A percentile compares a stretch with the other conserved stretches of the same genome.
Conservation (phyloP, 2,113 vertebrate genomes). For the Coryphaenoides rupestris region DNA sequence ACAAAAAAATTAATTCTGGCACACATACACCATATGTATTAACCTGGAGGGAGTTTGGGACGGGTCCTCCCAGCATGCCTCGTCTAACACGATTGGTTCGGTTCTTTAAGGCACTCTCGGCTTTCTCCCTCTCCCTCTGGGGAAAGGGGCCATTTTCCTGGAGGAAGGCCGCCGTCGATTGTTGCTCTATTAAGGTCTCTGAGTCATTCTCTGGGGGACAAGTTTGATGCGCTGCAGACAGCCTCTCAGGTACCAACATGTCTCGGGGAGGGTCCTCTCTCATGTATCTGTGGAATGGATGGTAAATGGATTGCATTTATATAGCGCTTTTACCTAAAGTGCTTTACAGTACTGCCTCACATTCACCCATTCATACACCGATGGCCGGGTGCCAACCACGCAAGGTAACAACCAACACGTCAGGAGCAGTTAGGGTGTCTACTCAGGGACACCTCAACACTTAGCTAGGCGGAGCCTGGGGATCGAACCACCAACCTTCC, state of each 20-base stretch:
- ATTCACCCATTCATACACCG: no score
- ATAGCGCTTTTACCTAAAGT: no score
- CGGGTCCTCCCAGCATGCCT: constrained; percentile 82
- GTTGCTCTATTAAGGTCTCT: constrained; percentile 48
- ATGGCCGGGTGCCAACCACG: no score
- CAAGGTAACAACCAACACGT: no score
- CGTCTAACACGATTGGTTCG: constrained; percentile 72
- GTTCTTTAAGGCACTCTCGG: constrained; percentile 60
- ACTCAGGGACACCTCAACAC: no score
- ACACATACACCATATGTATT: no score
- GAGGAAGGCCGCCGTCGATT: background rate
- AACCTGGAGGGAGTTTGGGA: constrained; percentile 74
- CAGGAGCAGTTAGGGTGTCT: no score
- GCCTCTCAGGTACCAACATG: constrained; percentile 40
- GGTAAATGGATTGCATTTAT: no score
- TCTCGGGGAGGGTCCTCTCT: constrained; percentile 30
- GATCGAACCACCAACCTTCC: no score
- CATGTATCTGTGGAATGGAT: constrained; percentile 64
- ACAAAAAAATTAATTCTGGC: no score
- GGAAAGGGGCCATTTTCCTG: constrained; percentile 37
- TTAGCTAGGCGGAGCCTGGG: no score
- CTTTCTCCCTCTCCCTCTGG: constrained; percentile 47
- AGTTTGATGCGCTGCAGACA: constrained; percentile 37
- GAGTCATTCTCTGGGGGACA: background rate
- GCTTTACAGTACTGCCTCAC: no score